A percentile compares a stretch with the other conserved stretches of the same genome.
These are phyloP conservation scores for Sphenodon punctatus DNA, from an alignment of 2,797 vertebrate genomes.

Conservation along the genomic window DNA sequence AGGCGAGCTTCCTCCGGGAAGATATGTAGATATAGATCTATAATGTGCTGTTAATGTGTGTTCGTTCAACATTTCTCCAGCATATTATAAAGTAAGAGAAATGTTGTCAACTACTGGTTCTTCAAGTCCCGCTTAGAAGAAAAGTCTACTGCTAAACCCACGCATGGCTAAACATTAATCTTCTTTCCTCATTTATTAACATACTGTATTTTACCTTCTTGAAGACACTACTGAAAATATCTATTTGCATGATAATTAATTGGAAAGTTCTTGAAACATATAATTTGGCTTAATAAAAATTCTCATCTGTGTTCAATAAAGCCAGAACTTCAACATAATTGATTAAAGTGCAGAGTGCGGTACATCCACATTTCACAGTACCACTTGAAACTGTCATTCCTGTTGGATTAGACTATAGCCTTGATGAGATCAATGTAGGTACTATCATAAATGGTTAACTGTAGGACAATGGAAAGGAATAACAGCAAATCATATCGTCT, in stretches of 20 bases:
- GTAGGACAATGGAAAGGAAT: not conserved
- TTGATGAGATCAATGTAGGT: conserved; percentile 14
- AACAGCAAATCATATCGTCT: conserved; percentile 5
- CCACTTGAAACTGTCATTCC: not conserved
- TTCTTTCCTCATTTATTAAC: conserved; percentile 54
- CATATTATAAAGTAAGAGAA: no score
- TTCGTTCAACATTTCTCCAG: no score
- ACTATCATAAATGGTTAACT: conserved; percentile 1
- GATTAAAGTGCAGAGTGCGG: conserved; percentile 35
- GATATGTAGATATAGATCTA: no score
- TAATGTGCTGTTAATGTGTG: no score
- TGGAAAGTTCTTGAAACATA: conserved; percentile 53
- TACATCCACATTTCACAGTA: conserved; percentile 36
- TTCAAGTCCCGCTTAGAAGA: conserved; percentile 21
- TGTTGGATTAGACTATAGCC: not conserved
- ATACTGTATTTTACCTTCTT: conserved; percentile 40
- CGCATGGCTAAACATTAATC: conserved; percentile 19
- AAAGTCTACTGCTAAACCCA: not conserved
- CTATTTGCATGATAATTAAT: conserved; percentile 56
- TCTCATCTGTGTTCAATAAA: conserved; percentile 50
- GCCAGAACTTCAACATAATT: conserved; percentile 50
- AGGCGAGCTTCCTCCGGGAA: no score
- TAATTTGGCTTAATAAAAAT: conserved; percentile 58
- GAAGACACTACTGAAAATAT: conserved; percentile 47
- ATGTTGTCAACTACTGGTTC: no score